Conservation (phyloP, 1,140 invertebrate species). For the Drosophila tsacasi region DNA sequence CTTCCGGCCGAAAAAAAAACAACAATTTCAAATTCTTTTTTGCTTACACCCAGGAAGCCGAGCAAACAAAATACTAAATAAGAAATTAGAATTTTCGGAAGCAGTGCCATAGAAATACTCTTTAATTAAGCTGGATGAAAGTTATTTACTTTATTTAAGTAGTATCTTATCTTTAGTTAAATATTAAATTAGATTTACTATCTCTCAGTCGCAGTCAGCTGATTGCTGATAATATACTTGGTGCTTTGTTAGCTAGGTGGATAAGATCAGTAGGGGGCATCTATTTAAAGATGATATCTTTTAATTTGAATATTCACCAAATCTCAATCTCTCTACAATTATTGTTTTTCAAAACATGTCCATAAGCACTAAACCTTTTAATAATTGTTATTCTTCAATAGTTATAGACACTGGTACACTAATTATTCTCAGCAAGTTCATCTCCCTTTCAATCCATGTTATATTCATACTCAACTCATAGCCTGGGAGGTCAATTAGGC, state of each 20-base stretch:
- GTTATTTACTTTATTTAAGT: neutral
- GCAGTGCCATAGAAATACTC: slow-evolving; percentile 15
- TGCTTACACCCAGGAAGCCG: slow-evolving; percentile 43
- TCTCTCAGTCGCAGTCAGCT: slow-evolving; percentile 27
- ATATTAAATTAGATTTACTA: neutral
- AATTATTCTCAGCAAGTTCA: neutral
- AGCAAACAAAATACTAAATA: slow-evolving; percentile 75
- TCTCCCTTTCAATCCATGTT: neutral
- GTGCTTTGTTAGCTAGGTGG: neutral
- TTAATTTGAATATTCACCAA: neutral
- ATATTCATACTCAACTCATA: neutral
- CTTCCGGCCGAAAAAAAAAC: slow-evolving; percentile 36
- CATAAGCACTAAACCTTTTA: neutral
- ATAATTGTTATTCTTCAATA: neutral
- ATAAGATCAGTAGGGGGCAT: slow-evolving; percentile 10
- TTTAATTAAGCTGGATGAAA: neutral
- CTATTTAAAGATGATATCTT: neutral
- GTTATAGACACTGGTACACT: too few relatives aligned
- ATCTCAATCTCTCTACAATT: too few relatives aligned
- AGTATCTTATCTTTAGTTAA: neutral
- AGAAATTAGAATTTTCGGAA: slow-evolving; percentile 14
- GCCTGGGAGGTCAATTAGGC: slow-evolving; percentile 3
- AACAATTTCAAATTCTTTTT: slow-evolving; percentile 47
- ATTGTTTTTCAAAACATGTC: too few relatives aligned
- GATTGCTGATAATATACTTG: slow-evolving; percentile 5